Evolutionary conservation across 2,888 invertebrate genomes (phyloP), one percentile per base, ranked within the genome.

Genomic region (Acleris laterana): DNA sequence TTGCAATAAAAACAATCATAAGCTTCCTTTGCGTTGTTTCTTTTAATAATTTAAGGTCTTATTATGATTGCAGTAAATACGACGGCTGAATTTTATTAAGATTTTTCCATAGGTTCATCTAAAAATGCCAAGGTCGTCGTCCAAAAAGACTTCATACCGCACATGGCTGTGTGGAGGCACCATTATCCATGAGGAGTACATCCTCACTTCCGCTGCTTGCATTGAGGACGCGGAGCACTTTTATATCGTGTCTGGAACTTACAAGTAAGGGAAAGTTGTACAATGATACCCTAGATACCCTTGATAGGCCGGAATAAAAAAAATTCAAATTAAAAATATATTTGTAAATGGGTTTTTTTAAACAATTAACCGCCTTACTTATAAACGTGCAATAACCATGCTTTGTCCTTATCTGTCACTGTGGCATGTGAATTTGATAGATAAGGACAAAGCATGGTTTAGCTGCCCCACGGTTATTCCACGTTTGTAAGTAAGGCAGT

Each of bases 151-250:
- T 0, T 79, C 79, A 57, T 89, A 88, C 62, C 77, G 83, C 1
- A 80, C 81, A 0, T 90, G 89, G 89, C 65, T 90, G 3, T 90
- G 89, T 53, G 88, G 89, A 1, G 89, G 89, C 5, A 83, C 87
- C 1, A 88, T 88, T 28, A 74, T 89, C 3, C 90, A 90, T 13
- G 88, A 89, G 56, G 89, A 90, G 57, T 90, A 87, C 32, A 81
- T 90, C n/a, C 68, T 90, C 4, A 90, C 90, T 2, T 90, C 90
- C 6, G 90, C 90, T 0, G 90, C 89, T 25, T 90, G 90, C 68
- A 89, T 89, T 22, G 83, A 89, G 72, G 89, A 90, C 44, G 89
- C 85, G 6, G 84, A 86, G 58, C 87, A 89, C 69, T 89, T 90
- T 62, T 89, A 89, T 62, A 77, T 90, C 0, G 88, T 90, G 38